These are phyloP conservation scores for Monodelphis domestica DNA, from an alignment of 2,797 vertebrate species.

Conservation along the genomic window DNA sequence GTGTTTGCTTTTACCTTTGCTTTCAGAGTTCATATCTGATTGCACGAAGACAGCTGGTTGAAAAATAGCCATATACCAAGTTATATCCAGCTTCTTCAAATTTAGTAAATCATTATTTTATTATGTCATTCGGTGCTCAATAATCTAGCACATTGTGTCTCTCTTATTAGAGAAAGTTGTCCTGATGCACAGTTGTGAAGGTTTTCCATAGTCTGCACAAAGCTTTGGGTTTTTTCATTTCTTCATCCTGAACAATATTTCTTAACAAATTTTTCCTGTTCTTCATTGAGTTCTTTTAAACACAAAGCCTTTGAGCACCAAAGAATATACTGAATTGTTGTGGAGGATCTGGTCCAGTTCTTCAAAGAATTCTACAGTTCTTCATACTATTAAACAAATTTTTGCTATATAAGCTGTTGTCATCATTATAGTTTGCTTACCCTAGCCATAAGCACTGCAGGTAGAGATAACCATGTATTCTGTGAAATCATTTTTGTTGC, in stretches of 20 bases:
- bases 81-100: not conserved
- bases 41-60: not conserved
- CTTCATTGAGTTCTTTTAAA: not conserved
- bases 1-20: not conserved
- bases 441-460: not conserved
- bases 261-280: not conserved
- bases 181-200: not conserved
- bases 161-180: not conserved
- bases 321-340: not conserved
- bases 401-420: not conserved
- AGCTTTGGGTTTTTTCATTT: not conserved
- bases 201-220: not conserved
- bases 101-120: not conserved
- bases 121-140: not conserved
- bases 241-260: not conserved
- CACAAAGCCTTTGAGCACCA: not conserved
- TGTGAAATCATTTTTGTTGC: not conserved
- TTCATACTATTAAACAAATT: not conserved
- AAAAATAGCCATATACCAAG: not conserved
- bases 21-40: not conserved
- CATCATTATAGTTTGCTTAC: not conserved
- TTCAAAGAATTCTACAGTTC: not conserved
- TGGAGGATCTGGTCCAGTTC: not conserved
- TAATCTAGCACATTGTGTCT: not conserved
- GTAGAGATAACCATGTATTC: not conserved